A percentile compares a stretch with the other conserved stretches of the same genome.
Conservation (phyloP, 2,888 invertebrate species). For the Thumatha senex region DNA sequence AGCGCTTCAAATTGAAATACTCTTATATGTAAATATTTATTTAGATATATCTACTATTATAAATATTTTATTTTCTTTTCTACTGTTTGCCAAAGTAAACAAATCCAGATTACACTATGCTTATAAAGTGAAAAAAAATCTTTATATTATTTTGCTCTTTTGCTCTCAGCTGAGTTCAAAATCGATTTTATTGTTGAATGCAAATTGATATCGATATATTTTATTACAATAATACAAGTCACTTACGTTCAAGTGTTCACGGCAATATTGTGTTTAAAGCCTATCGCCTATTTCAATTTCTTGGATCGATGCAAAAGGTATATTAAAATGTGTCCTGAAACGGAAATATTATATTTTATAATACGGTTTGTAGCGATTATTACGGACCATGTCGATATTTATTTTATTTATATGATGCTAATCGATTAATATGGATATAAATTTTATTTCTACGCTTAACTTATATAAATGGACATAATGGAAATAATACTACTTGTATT, state of each 20-base stretch:
- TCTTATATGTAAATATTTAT: no score
- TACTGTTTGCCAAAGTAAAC: no score
- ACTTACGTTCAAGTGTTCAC: constrained; percentile 34
- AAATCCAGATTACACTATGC: no score
- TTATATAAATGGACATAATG: not conserved
- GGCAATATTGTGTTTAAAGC: constrained; percentile 37
- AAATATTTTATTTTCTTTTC: no score
- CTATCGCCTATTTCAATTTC: constrained; percentile 42
- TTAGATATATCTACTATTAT: no score
- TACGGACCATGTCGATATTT: constrained; percentile 17
- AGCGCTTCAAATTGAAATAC: no score
- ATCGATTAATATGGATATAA: constrained; percentile 26
- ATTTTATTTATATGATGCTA: constrained; percentile 24
- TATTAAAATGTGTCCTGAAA: constrained; percentile 35
- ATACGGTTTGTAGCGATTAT: constrained; percentile 27
- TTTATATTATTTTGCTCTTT: constrained; percentile 26
- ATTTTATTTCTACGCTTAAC: constrained; percentile 3
- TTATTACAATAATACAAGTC: constrained; percentile 31
- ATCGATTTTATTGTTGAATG: constrained; percentile 38
- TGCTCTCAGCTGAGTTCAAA: constrained; percentile 27
- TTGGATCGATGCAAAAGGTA: constrained; percentile 30
- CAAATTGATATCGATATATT: constrained; percentile 33
- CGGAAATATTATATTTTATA: constrained; percentile 26
- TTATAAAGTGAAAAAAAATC: not conserved
- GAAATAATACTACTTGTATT: no score